Evolutionary conservation across 1,140 invertebrate genomes (phyloP), one percentile per base, ranked within the genome.

Genomic region (Micrasema longulum): DNA sequence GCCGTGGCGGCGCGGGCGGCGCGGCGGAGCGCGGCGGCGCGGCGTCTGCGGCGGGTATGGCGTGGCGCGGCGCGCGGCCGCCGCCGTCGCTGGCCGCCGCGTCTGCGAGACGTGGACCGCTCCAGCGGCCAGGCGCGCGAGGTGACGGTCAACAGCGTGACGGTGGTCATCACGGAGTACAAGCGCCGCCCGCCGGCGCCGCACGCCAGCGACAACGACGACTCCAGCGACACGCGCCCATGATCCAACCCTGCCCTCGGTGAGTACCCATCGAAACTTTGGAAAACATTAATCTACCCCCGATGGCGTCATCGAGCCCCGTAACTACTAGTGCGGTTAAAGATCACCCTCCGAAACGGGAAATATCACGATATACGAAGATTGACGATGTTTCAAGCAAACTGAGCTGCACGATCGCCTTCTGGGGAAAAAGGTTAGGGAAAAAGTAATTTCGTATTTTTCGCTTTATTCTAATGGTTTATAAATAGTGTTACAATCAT

Each of bases 91-190:
- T 87, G 91, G 80, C 90, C 90, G 52, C 92, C 94, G 2, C 87
- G 94, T 73, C 90, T 97, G 77, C 96, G 95, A 85, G 97, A 97
- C 76, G 88, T 96, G 22, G 95, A 97, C 78, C 86, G 95, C 62
- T 95, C 91, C 80, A 91, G 92, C 31, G 95, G 93, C 18, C 92
- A 95, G 78, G 94, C 95, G 35, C 91, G 96, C 80, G 95, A 96
- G 83, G 95, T 98, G 65, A 98, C 97, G 36, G 96, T 98, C 0
- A 97, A 97, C 79, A 96, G 96, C 80, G 94, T 98, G 26, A 98
- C 97, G 18, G 96, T 98, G 41, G 91, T 97, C 57, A 97, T 98
- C 77, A 98, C 96, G 47, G 97, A 98, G 83, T 98, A 97, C 83
- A 93, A 94, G 57, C 97, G 97, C 87, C 83, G 84, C 71, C 81